These are phyloP conservation scores for Diabrotica balteata DNA, from an alignment of 2,888 invertebrate genomes.

Conservation along the genomic window DNA sequence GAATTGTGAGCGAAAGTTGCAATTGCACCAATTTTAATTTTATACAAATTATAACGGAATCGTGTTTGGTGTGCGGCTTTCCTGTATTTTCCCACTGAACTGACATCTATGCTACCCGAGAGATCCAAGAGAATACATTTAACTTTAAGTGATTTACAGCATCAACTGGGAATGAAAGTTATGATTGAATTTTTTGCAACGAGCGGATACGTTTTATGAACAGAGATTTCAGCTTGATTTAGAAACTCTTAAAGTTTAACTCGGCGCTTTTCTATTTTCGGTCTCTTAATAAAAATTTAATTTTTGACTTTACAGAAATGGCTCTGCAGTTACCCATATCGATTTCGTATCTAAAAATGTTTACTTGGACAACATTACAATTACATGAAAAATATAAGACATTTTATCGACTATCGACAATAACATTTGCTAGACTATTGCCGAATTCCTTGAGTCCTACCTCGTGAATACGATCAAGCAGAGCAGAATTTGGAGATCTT, in stretches of 20 bases:
- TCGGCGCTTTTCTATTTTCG: neutral
- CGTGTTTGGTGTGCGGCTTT: slow-evolving; percentile 7
- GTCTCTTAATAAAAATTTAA: neutral
- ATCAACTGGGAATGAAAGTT: slow-evolving; percentile 34
- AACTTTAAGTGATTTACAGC: slow-evolving; percentile 34
- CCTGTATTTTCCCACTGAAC: slow-evolving; percentile 25
- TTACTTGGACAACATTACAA: no score
- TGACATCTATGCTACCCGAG: slow-evolving; percentile 32
- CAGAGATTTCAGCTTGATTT: slow-evolving; percentile 13
- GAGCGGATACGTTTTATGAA: slow-evolving; percentile 18
- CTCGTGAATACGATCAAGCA: no score
- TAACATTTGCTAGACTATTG: no score
- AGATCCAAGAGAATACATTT: slow-evolving; percentile 35
- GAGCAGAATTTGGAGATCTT: no score
- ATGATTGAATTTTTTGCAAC: slow-evolving; percentile 34
- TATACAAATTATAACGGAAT: slow-evolving; percentile 23
- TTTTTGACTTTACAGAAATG: no score
- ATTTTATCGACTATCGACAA: no score
- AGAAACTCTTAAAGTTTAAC: slow-evolving; percentile 7
- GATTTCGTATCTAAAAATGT: no score
- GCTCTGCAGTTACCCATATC: no score
- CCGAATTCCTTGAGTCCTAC: no score
- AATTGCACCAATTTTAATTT: slow-evolving; percentile 25
- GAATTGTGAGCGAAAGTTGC: slow-evolving; percentile 16
- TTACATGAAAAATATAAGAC: no score